phyloP scores from a whole-genome alignment of 92 coral and sea anemone species.

The Plumapathes pennacea region DNA sequence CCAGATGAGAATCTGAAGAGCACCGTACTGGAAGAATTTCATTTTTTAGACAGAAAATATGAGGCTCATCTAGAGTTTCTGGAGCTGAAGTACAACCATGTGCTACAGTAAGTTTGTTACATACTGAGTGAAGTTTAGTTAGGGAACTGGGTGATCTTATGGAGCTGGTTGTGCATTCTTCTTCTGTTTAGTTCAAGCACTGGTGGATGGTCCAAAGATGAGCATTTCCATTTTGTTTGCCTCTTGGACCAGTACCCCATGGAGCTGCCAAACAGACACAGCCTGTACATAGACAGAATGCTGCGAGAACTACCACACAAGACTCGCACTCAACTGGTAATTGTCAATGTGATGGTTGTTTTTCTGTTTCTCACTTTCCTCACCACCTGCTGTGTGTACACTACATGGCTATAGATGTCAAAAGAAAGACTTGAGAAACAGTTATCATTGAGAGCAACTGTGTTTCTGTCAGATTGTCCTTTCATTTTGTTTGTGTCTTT shows the following conservation, averaged over 20 bases:
- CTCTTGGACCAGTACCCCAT: constrained; percentile 90
- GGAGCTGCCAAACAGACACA: constrained; percentile 81
- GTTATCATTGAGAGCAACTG: too few relatives aligned
- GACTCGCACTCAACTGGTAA: constrained; percentile 74
- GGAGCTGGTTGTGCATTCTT: neutral
- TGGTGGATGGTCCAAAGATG: constrained; percentile 85
- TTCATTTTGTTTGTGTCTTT: neutral
- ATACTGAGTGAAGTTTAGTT: neutral
- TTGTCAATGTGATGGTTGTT: too few relatives aligned
- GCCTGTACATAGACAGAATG: constrained; percentile 91
- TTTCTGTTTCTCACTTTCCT: too few relatives aligned
- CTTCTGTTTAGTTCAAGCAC: constrained; percentile 46
- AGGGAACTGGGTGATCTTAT: neutral
- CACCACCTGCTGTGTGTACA: too few relatives aligned
- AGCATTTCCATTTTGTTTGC: constrained; percentile 80
- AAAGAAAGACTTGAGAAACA: too few relatives aligned
- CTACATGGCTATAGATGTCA: too few relatives aligned
- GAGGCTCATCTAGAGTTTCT: constrained; percentile 87
- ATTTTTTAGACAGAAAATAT: constrained; percentile 83
- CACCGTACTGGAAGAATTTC: constrained; percentile 79
- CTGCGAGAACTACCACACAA: constrained; percentile 86
- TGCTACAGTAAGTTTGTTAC: constrained; percentile 52
- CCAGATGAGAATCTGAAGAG: constrained; percentile 76
- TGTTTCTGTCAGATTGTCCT: neutral
- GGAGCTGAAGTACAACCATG: constrained; percentile 65